Conservation (phyloP, 2,797 vertebrate genomes). For the Gallinago nigripennis region DNA sequence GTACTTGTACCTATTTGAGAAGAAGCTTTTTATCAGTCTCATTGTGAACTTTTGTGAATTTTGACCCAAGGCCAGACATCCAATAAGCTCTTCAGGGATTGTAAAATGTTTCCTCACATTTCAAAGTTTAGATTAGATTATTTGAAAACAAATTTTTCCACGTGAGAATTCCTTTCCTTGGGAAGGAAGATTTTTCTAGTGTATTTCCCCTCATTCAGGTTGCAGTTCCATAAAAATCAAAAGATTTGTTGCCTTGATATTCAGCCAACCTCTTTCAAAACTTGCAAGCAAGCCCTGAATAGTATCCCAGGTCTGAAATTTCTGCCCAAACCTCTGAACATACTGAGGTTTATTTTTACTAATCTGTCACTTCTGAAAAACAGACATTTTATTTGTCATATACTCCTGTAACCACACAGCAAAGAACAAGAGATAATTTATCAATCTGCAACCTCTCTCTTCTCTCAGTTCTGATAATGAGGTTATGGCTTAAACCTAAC, state of each 20-base stretch:
- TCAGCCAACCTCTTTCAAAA: background rate
- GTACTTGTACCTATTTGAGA: background rate
- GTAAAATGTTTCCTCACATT: background rate
- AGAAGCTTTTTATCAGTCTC: background rate
- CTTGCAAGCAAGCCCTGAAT: background rate
- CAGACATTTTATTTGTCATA: background rate
- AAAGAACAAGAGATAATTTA: background rate
- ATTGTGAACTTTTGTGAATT: background rate
- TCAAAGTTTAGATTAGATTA: background rate
- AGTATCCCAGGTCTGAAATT: background rate
- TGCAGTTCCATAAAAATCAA: background rate
- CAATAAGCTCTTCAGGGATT: background rate
- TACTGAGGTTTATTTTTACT: background rate
- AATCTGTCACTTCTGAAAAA: background rate
- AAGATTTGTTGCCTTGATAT: background rate
- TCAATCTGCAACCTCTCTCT: background rate
- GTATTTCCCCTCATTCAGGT: background rate
- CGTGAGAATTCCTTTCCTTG: background rate
- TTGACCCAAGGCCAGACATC: background rate
- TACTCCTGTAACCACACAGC: background rate
- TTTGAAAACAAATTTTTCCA: background rate
- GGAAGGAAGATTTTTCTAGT: background rate
- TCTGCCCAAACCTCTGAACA: background rate
- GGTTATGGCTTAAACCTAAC: background rate
- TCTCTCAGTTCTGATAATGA: background rate